A percentile compares a stretch with the other conserved stretches of the same genome.
These are phyloP conservation scores for Zaprionus inermis DNA, from an alignment of 1,140 invertebrate species.

Conservation along the genomic window DNA sequence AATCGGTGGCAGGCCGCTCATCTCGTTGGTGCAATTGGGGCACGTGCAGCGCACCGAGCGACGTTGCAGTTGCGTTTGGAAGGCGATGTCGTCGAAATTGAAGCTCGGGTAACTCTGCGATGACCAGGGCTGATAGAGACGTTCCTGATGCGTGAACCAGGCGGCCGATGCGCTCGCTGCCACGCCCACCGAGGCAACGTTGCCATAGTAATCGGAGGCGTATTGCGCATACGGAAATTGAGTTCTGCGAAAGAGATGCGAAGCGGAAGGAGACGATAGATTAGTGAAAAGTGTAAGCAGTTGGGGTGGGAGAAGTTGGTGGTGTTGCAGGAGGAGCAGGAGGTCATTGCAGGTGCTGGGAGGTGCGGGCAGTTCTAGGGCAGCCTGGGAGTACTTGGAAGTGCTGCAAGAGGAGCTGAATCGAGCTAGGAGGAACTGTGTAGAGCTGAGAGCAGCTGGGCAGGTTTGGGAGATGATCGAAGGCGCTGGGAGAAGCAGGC, in stretches of 20 bases:
- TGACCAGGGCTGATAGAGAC: slow-evolving; percentile 78
- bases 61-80: slow-evolving; percentile 78
- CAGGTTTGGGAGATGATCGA: no score
- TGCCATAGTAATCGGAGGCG: slow-evolving; percentile 79
- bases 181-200: slow-evolving; percentile 65
- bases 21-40: slow-evolving; percentile 89
- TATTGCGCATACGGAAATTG: slow-evolving; percentile 83
- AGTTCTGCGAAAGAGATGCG: slow-evolving; percentile 47
- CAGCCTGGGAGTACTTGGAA: background rate
- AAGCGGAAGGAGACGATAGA: background rate
- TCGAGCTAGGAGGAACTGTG: no score
- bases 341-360: background rate
- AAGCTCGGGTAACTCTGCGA: slow-evolving; percentile 77
- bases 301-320: background rate
- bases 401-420: background rate
- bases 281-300: no score
- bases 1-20: slow-evolving; percentile 86
- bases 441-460: no score
- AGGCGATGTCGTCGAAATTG: slow-evolving; percentile 81
- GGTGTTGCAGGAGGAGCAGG: background rate
- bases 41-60: slow-evolving; percentile 88
- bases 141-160: slow-evolving; percentile 81
- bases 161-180: slow-evolving; percentile 57
- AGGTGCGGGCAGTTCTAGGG: no score
- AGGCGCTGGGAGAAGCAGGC: no score